Conservation (phyloP, 1,140 invertebrate genomes). For the Drosophila nigromelanica region DNA sequence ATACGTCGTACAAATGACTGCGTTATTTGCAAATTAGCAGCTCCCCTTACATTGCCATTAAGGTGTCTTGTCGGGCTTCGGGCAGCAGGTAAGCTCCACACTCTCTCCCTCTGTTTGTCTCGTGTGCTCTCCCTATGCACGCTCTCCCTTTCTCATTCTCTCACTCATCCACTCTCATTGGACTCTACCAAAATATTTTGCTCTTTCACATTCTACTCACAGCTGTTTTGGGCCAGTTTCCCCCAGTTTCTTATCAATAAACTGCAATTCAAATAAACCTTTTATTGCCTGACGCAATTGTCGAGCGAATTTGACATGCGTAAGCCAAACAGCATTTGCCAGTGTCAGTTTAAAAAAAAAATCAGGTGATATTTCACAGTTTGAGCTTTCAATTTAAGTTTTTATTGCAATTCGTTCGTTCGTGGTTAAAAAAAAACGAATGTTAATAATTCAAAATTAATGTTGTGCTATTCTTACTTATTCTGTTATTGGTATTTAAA, state of each 20-base stretch:
- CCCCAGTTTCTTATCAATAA: conserved; percentile 37
- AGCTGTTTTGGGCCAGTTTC: conserved; percentile 41
- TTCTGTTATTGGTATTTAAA: too few relatives aligned
- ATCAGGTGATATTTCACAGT: not conserved
- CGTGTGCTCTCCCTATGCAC: conserved; percentile 11
- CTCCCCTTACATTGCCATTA: conserved; percentile 34
- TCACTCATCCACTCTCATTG: not conserved
- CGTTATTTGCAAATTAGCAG: conserved; percentile 40
- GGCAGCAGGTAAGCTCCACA: conserved; percentile 46
- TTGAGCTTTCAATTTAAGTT: not conserved
- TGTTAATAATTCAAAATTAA: not conserved
- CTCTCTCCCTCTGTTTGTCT: conserved; percentile 21
- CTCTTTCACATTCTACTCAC: conserved; percentile 32
- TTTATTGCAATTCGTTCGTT: not conserved
- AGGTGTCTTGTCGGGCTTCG: conserved; percentile 50
- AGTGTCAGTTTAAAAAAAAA: not conserved
- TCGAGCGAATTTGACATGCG: not conserved
- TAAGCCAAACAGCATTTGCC: not conserved
- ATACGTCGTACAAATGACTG: conserved; percentile 31
- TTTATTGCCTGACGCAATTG: conserved; percentile 12
- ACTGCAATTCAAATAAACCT: conserved; percentile 25
- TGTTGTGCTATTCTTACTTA: too few relatives aligned
- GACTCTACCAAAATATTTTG: conserved; percentile 32
- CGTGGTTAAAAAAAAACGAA: not conserved
- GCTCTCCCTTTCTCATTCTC: conserved; percentile 17